Evolutionary conservation across 2,888 invertebrate species (phyloP).

Genomic region (Epinotia demarniana): DNA sequence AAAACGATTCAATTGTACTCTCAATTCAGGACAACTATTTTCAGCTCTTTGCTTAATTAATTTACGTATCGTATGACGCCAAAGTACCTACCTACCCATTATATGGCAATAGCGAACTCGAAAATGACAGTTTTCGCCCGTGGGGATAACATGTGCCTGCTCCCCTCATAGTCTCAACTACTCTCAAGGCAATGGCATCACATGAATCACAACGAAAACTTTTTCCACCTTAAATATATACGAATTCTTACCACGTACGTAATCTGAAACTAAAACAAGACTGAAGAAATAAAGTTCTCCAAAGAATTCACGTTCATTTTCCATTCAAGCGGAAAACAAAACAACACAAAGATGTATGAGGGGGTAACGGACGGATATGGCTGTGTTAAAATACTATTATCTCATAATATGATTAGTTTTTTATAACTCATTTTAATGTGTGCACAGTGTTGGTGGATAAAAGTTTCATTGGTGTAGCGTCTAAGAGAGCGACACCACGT

Average conservation of each 20-base stretch:
- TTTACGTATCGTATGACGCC: background rate
- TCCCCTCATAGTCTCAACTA: no score
- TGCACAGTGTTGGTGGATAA: no score
- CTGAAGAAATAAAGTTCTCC: constrained; percentile 35
- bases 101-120: background rate
- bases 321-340: constrained; percentile 36
- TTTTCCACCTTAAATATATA: constrained; percentile 1
- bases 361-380: background rate
- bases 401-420: background rate
- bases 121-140: background rate
- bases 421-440: no score
- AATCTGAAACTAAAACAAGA: constrained; percentile 41
- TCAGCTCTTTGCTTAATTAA: no score
- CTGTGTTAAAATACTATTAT: background rate
- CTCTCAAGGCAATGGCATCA: no score
- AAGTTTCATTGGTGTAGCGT: no score
- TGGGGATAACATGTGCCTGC: background rate
- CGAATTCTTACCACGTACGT: constrained; percentile 37
- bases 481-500: no score
- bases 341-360: constrained; percentile 12
- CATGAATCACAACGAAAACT: constrained; percentile 8
- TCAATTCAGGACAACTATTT: no score
- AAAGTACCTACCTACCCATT: background rate
- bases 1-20: no score
- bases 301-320: constrained; percentile 40